Conservation (phyloP, 2,888 invertebrate species). For the Dicranocentrus wangi region DNA sequence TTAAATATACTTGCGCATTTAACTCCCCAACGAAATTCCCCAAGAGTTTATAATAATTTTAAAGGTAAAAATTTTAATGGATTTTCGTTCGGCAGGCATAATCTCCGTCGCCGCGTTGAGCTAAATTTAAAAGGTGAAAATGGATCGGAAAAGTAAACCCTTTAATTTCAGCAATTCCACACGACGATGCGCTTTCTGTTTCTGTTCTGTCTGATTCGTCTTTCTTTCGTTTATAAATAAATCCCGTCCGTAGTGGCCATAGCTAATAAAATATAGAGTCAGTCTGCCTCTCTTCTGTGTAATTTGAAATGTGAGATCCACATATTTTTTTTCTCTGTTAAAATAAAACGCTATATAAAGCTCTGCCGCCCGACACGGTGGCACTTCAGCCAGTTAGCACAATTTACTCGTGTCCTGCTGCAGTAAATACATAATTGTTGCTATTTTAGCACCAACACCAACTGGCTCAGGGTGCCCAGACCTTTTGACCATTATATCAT, state of each 20-base stretch:
- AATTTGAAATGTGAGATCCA: background rate
- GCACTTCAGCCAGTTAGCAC: constrained; percentile 50
- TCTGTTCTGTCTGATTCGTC: too few relatives aligned
- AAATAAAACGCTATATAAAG: constrained; percentile 18
- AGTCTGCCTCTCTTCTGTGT: constrained; percentile 19
- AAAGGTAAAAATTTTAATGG: too few relatives aligned
- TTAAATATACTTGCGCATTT: too few relatives aligned
- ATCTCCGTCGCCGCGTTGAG: too few relatives aligned
- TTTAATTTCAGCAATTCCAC: too few relatives aligned
- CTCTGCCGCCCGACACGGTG: constrained; percentile 48
- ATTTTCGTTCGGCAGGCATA: too few relatives aligned
- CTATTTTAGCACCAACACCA: constrained; percentile 32
- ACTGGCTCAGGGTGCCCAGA: constrained; percentile 18
- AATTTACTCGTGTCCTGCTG: constrained; percentile 38
- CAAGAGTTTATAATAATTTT: too few relatives aligned
- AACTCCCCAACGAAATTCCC: too few relatives aligned
- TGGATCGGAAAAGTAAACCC: too few relatives aligned
- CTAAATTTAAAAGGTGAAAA: too few relatives aligned
- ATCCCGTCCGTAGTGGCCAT: constrained; percentile 3
- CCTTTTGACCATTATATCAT: constrained; percentile 26
- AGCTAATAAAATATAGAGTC: constrained; percentile 41
- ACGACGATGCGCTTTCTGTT: too few relatives aligned
- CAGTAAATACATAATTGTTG: constrained; percentile 22
- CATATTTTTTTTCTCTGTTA: constrained; percentile 1
- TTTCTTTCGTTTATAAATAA: too few relatives aligned